These are phyloP conservation scores for Epicampocera succincta DNA, from an alignment of 2,888 invertebrate genomes.

Conservation along the genomic window DNA sequence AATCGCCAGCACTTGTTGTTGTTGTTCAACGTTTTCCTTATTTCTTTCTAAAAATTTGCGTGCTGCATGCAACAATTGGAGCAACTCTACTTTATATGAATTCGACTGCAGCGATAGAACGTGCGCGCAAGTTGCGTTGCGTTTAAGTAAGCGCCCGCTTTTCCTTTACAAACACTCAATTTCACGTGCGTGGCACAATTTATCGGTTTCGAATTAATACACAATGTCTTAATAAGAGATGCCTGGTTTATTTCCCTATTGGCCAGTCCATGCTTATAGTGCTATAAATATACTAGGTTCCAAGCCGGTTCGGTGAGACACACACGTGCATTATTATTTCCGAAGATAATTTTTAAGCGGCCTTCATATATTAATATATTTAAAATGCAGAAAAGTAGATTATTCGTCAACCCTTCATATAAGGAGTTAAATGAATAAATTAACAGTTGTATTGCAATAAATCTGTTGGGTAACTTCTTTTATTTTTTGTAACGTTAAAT, in stretches of 20 bases:
- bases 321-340: too few relatives aligned
- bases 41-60: slow-evolving; percentile 47
- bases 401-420: slow-evolving; percentile 47
- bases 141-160: neutral
- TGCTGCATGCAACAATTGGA: slow-evolving; percentile 53
- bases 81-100: neutral
- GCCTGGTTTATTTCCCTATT: too few relatives aligned
- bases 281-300: too few relatives aligned
- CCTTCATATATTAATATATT: too few relatives aligned
- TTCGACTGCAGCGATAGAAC: slow-evolving; percentile 8
- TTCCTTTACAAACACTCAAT: too few relatives aligned
- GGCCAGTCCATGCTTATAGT: too few relatives aligned
- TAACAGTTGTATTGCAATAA: slow-evolving; percentile 60
- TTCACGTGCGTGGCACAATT: too few relatives aligned
- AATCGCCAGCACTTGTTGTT: slow-evolving; percentile 57
- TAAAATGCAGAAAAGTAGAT: slow-evolving; percentile 20
- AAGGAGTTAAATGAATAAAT: slow-evolving; percentile 37
- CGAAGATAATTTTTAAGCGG: too few relatives aligned
- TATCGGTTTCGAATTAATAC: too few relatives aligned
- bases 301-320: too few relatives aligned
- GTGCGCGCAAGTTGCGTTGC: neutral
- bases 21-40: slow-evolving; percentile 8
- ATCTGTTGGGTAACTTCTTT: slow-evolving; percentile 31
- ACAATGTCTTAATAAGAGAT: too few relatives aligned
- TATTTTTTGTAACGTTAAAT: slow-evolving; percentile 4